Evolutionary conservation across 2,797 vertebrate genomes (phyloP).

Genomic region (Notolabrus celidotus): DNA sequence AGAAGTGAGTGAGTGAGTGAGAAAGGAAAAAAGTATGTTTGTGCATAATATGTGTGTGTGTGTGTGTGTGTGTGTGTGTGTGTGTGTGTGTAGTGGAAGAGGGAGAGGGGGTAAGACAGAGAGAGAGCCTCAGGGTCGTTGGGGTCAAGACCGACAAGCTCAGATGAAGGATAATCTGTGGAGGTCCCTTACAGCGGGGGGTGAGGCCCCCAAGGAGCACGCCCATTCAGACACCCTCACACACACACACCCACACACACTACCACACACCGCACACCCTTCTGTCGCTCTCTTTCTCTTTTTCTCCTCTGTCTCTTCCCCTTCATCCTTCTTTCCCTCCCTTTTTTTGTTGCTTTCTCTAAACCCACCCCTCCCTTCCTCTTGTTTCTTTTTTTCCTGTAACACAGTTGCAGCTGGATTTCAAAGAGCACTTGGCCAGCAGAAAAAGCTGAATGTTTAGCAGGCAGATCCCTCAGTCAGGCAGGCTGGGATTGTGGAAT

Average conservation of each 20-base stretch:
- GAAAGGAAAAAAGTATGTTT: constrained; percentile 24
- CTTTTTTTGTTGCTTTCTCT: constrained; percentile 51
- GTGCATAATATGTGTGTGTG: constrained; percentile 21
- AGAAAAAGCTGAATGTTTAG: constrained; percentile 85
- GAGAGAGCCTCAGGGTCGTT: constrained; percentile 66
- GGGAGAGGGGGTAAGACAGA: constrained; percentile 30
- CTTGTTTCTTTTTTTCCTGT: constrained; percentile 32
- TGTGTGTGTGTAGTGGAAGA: background rate
- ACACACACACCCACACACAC: constrained; percentile 11
- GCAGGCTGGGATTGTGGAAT: constrained; percentile 83
- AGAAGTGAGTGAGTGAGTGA: constrained; percentile 17
- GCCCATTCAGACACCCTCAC: constrained; percentile 66
- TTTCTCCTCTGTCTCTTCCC: constrained; percentile 57
- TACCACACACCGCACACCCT: constrained; percentile 43
- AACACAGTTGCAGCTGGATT: constrained; percentile 85
- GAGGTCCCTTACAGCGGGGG: constrained; percentile 83
- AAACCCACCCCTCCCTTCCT: constrained; percentile 46
- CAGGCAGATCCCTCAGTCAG: constrained; percentile 79
- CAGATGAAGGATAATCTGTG: constrained; percentile 87
- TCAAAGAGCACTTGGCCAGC: constrained; percentile 82
- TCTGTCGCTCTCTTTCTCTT: constrained; percentile 51
- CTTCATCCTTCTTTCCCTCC: constrained; percentile 50
- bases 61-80: constrained; percentile 22
- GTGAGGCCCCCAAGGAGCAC: constrained; percentile 78
- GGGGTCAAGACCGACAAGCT: constrained; percentile 78